Evolutionary conservation across 2,113 vertebrate genomes (phyloP), one percentile per base, ranked within the genome.

Genomic region (Salvelinus alpinus): DNA sequence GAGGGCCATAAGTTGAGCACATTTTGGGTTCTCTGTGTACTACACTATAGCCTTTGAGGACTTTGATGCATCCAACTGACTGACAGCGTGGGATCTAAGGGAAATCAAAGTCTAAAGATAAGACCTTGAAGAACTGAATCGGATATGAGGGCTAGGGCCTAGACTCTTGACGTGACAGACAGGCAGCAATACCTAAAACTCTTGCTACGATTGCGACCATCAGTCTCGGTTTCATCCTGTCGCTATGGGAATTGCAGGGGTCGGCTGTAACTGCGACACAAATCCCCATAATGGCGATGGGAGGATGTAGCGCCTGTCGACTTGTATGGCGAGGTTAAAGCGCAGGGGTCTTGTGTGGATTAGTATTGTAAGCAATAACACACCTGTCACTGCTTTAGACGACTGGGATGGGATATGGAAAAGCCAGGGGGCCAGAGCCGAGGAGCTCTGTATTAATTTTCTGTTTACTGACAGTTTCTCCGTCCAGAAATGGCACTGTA

Each of bases 231-330:
- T 44, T 44, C 38, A 44, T 44, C 38, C 8, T 11, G 38, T 44
- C 38, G 38, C 16, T 72, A 24, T 57, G 16, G 82, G 77, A 84
- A 75, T 67, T 72, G 80, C 71, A 77, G 38, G 38, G 38, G 72
- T 78, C 8, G 72, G 60, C 29, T 13, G 11, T 27, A 70, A 27
- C 71, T 6, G 29, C 16, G 29, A 31, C 20, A 31, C 27, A 6
- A 66, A 13, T 8, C 18, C 16, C 18, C 27, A 8, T 73, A 80
- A 82, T 79, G 77, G 73, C 84, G 62, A 78, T 78, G 80, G 76
- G 62, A 70, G 69, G 78, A 64, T 68, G 29, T 2, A 2, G 76
- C 81, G 80, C 64, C 51, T 1, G 77, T 76, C 74, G 74, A 71
- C 57, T 75, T 59, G 44, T 48, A 5, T 25, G 83, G 51, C 72